Conservation (phyloP, 2,797 vertebrate genomes). For the Falco biarmicus region DNA sequence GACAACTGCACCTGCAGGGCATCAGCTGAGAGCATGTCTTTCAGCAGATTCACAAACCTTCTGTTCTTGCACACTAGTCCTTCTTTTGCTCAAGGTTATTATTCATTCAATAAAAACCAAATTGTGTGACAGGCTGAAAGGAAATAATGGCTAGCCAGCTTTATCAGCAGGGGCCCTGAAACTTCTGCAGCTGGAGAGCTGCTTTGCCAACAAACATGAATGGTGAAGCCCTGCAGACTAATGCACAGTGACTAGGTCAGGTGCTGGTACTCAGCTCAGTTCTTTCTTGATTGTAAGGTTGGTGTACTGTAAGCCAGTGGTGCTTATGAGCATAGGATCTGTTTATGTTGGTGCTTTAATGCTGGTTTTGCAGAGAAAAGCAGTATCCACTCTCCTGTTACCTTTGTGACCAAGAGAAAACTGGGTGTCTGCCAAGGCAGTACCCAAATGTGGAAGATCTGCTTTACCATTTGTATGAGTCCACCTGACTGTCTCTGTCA, state of each 20-base stretch:
- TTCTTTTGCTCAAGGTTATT: constrained; percentile 15
- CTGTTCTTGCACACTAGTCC: neutral
- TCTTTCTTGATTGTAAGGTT: neutral
- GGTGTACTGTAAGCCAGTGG: neutral
- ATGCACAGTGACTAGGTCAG: accelerated
- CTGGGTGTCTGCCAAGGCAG: neutral
- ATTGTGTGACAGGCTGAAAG: neutral
- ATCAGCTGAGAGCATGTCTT: neutral
- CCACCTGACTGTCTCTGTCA: neutral
- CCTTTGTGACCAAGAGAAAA: neutral
- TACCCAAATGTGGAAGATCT: neutral
- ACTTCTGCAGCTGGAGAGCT: constrained; percentile 19
- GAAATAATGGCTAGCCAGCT: neutral
- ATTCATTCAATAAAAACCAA: neutral
- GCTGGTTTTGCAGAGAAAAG: neutral
- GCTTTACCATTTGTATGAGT: neutral
- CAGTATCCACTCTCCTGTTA: neutral
- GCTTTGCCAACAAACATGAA: neutral
- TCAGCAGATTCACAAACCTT: neutral
- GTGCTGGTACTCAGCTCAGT: neutral
- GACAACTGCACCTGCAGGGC: neutral
- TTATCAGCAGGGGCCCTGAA: constrained; percentile 5
- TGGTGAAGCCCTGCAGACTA: neutral
- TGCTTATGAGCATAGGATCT: neutral
- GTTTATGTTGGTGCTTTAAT: neutral